These are phyloP conservation scores for Punctoribates punctum DNA, from an alignment of 2,888 invertebrate species.

Conservation along the genomic window DNA sequence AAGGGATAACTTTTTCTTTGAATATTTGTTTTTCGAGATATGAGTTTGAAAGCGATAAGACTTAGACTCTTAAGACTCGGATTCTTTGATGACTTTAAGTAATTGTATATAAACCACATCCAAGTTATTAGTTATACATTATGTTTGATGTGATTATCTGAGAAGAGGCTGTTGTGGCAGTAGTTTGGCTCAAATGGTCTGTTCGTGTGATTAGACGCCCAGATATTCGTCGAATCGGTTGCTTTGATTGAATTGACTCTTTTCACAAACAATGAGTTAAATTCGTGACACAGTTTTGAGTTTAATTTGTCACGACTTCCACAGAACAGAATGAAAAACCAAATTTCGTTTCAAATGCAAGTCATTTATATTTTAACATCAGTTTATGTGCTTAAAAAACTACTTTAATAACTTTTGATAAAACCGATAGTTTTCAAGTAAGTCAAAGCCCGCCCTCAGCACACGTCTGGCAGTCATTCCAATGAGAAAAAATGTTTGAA, in stretches of 20 bases:
- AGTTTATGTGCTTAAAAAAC: not conserved
- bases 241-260: not conserved
- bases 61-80: no score
- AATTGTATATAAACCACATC: not conserved
- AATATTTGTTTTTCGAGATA: no score
- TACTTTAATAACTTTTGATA: not conserved
- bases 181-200: slow-evolving; percentile 3
- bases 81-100: not conserved
- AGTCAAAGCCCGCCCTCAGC: not conserved
- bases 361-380: not conserved
- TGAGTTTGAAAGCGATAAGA: no score
- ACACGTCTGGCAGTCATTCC: slow-evolving; percentile 12
- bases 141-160: not conserved
- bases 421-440: slow-evolving; percentile 16
- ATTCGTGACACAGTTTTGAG: not conserved
- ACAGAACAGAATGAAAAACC: not conserved
- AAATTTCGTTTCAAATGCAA: not conserved
- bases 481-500: not conserved
- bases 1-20: no score
- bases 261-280: not conserved
- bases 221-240: not conserved
- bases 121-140: not conserved
- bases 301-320: not conserved
- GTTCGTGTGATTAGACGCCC: slow-evolving; percentile 24
- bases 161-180: not conserved